Evolutionary conservation across 2,888 invertebrate genomes (phyloP).

Genomic region (Diachrysia chrysitis): DNA sequence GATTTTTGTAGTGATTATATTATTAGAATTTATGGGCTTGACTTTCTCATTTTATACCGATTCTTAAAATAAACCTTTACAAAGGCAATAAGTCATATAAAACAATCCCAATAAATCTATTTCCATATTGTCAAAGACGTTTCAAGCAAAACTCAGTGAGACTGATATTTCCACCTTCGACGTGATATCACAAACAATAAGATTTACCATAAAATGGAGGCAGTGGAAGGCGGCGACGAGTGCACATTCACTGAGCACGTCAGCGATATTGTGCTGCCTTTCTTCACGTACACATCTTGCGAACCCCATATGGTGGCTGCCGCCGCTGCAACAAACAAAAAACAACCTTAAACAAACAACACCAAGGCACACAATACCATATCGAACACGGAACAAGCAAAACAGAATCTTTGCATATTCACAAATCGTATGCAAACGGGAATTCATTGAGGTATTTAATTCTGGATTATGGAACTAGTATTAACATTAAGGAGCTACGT

Average conservation of each 20-base stretch:
- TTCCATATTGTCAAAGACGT: not conserved
- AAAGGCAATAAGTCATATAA: no score
- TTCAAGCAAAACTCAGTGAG: conserved; percentile 17
- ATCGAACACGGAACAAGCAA: conserved; percentile 15
- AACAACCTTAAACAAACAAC: conserved; percentile 54
- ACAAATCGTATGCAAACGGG: conserved; percentile 60
- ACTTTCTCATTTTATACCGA: no score
- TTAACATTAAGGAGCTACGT: conserved; percentile 29
- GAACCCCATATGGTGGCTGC: conserved; percentile 96
- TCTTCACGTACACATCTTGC: conserved; percentile 96
- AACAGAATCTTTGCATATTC: conserved; percentile 58
- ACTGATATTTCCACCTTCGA: conserved; percentile 25
- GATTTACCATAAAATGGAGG: conserved; percentile 91
- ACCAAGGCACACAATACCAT: conserved; percentile 34
- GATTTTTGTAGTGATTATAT: no score
- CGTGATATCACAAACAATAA: conserved; percentile 54
- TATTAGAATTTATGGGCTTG: no score
- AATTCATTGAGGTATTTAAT: conserved; percentile 44
- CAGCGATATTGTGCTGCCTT: conserved; percentile 96
- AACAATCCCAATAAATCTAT: not conserved
- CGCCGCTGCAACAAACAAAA: conserved; percentile 92
- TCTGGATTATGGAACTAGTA: conserved; percentile 44
- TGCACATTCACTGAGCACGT: conserved; percentile 96
- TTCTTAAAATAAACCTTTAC: no score
- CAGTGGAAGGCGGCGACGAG: conserved; percentile 92